Conservation (phyloP, 2,888 invertebrate genomes). For the Drosophila cyrtoloma region DNA sequence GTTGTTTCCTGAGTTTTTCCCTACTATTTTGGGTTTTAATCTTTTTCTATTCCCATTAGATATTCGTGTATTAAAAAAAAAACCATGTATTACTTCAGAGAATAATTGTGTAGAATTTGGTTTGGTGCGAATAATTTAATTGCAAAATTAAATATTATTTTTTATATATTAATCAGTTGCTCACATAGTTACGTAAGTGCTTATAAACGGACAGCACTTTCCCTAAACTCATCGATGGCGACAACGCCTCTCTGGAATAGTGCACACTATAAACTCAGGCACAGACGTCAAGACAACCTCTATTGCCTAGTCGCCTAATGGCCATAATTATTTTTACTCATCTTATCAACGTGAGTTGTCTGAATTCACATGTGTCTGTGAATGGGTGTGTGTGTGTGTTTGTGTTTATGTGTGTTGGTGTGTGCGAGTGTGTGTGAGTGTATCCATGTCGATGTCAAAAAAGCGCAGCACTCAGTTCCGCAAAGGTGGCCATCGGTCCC, state of each 20-base stretch:
- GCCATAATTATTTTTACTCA: constrained; percentile 77
- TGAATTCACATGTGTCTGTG: constrained; percentile 58
- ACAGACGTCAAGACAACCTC: constrained; percentile 29
- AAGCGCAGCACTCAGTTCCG: constrained; percentile 55
- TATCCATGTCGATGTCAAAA: constrained; percentile 47
- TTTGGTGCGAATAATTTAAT: neutral
- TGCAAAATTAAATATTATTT: neutral
- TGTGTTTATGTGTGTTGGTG: constrained; percentile 6
- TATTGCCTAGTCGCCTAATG: constrained; percentile 69
- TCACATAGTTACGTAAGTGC: neutral
- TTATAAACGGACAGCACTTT: constrained; percentile 7
- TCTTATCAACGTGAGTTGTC: constrained; percentile 70
- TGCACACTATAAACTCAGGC: constrained; percentile 10
- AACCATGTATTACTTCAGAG: neutral
- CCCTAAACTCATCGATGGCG: constrained; percentile 24
- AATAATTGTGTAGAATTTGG: neutral
- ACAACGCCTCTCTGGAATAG: constrained; percentile 23
- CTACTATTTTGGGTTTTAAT: neutral
- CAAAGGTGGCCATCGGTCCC: constrained; percentile 69
- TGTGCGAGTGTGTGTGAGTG: constrained; percentile 14
- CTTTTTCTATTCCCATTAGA: neutral
- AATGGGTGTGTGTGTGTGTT: constrained; percentile 10
- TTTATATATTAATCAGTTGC: neutral
- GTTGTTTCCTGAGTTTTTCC: neutral
- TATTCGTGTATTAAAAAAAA: neutral